Evolutionary conservation across 2,888 invertebrate species (phyloP).

Genomic region (Cerastis rubricosa): DNA sequence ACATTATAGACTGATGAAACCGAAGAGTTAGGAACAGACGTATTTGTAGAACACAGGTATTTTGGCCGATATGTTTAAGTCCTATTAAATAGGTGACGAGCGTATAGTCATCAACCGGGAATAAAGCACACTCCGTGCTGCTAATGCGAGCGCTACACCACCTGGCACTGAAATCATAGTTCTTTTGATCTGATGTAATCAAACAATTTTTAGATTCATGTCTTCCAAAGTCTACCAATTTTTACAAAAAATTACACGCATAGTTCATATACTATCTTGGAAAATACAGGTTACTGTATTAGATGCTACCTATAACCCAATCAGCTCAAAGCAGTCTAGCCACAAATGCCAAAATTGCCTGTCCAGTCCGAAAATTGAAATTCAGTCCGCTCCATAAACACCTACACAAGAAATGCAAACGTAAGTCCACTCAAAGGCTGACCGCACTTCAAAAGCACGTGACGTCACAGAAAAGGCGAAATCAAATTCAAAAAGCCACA

Average conservation of each 20-base stretch:
- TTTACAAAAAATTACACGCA: neutral
- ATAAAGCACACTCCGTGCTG: neutral
- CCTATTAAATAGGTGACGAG: neutral
- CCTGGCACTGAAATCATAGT: neutral
- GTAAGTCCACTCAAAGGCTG: slow-evolving; percentile 65
- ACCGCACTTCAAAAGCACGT: slow-evolving; percentile 71
- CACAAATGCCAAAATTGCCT: neutral
- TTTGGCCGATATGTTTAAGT: neutral
- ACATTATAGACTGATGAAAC: too few relatives aligned
- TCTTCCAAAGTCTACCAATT: neutral
- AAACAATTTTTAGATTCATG: neutral
- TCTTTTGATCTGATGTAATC: neutral
- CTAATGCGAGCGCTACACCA: neutral
- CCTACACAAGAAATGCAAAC: slow-evolving; percentile 55
- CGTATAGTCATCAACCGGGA: neutral
- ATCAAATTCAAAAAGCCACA: slow-evolving; percentile 75
- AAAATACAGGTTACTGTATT: neutral
- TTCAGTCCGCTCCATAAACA: slow-evolving; percentile 47
- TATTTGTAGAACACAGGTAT: neutral
- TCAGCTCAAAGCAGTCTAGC: neutral
- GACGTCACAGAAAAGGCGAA: slow-evolving; percentile 75
- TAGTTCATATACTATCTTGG: neutral
- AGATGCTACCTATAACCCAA: neutral
- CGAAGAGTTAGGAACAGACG: neutral
- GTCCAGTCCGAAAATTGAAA: slow-evolving; percentile 44